Base-by-base conservation (phyloP, 2,797 vertebrate genomes). In the Ptychadena robeensis region DNA sequence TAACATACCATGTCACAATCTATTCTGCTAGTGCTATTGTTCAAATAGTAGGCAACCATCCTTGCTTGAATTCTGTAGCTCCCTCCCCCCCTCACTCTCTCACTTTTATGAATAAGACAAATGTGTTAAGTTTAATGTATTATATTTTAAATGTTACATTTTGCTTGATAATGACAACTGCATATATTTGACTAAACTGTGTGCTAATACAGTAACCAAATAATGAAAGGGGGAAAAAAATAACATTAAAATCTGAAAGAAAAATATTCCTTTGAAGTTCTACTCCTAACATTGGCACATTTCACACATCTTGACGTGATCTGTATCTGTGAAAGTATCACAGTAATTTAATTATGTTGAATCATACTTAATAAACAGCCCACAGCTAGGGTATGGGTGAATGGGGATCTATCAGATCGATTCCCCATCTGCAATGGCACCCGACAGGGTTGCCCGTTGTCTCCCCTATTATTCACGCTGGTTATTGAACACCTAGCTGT, bases 271-370 rank as follows among this genome's bases (percentile, higher is more conserved):
- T 74, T 63, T 74, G 53, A 73, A 73, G 31, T 74, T 22, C 9
- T 35, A 25, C 12, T 34, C 37, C n/a, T 25, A 38, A 38, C 61
- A n/a, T 63, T 74, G 30, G 15, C 57, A 59, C 71, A 73, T 73
- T 73, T 14, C n/a, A 74, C 57, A 63, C 73, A 74, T 48, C 73
- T 63, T 37, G 57, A 15, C 34, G 4, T 14, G 53, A 35, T 57
- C 31, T 35, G 31, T n/a, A n/a, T n/a, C n/a, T n/a, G 31, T 74
- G 35, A 61, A 27, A 27, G 61, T 74, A 74, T 35, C 44, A 27
- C 22, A 2, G 25, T 63, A 35, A 38, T 28, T 63, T 74, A 25
- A 27, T 14, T 57, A 73, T n/a, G 30, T 53, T 18, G 15, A 31
- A 28, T n/a, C n/a, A n/a, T 57, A 57, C 57, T 35, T 34, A 73